These are phyloP conservation scores for Cheilosia grossa DNA, from an alignment of 2,888 invertebrate genomes.

Conservation along the genomic window DNA sequence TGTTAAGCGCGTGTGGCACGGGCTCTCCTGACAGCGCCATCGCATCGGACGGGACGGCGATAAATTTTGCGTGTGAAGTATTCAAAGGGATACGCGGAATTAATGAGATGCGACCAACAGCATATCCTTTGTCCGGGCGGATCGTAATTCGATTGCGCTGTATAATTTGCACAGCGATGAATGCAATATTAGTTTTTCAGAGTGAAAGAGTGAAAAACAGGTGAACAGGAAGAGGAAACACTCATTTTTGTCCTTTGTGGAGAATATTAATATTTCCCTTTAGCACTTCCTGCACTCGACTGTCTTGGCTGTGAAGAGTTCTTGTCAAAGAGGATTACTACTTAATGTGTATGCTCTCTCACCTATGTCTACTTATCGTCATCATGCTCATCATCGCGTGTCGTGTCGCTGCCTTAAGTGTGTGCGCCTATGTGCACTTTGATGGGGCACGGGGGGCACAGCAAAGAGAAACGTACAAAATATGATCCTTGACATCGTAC, in stretches of 20 bases:
- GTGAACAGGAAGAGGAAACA: slow-evolving; percentile 6
- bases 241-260: slow-evolving; percentile 43
- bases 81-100: slow-evolving; percentile 44
- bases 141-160: slow-evolving; percentile 36
- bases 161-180: slow-evolving; percentile 18
- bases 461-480: not conserved
- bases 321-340: slow-evolving; percentile 72
- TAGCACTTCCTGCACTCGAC: slow-evolving; percentile 25
- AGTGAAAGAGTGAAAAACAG: slow-evolving; percentile 25
- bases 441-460: not conserved
- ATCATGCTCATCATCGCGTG: slow-evolving; percentile 57
- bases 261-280: slow-evolving; percentile 60
- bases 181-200: slow-evolving; percentile 51
- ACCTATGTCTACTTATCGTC: slow-evolving; percentile 65
- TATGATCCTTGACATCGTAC: slow-evolving; percentile 63
- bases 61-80: slow-evolving; percentile 48
- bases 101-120: slow-evolving; percentile 35
- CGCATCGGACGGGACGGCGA: slow-evolving; percentile 1
- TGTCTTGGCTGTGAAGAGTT: slow-evolving; percentile 39
- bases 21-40: slow-evolving; percentile 3
- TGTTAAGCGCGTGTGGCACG: slow-evolving; percentile 35
- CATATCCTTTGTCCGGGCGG: not conserved
- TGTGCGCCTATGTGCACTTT: slow-evolving; percentile 7
- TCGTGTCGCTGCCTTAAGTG: slow-evolving; percentile 24
- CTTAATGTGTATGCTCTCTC: slow-evolving; percentile 62